Evolutionary conservation across 2,888 invertebrate genomes (phyloP).

Genomic region (Hoplodrina blanda): DNA sequence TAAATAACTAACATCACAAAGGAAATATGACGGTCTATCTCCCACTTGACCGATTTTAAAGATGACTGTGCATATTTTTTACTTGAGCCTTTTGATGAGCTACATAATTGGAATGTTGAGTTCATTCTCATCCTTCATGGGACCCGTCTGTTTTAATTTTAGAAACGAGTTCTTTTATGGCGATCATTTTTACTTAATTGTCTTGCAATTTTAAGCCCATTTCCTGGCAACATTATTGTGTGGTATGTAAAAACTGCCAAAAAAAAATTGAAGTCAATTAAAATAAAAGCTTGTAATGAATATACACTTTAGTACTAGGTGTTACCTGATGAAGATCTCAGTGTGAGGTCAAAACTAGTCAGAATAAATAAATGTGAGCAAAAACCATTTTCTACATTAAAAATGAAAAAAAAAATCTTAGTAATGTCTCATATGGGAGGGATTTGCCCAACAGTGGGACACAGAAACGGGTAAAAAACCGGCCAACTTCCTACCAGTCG

Average conservation of each 20-base stretch:
- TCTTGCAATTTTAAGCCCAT: background rate
- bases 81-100: conserved; percentile 42
- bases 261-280: background rate
- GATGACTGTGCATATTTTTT: conserved; percentile 61
- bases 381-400: too few relatives aligned
- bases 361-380: too few relatives aligned
- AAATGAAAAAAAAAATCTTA: too few relatives aligned
- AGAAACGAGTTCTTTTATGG: conserved; percentile 17
- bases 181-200: background rate
- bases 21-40: background rate
- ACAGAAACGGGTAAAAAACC: too few relatives aligned
- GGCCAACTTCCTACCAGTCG: too few relatives aligned
- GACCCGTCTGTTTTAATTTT: conserved; percentile 46
- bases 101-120: conserved; percentile 53
- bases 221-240: background rate
- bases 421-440: too few relatives aligned
- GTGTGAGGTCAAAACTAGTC: too few relatives aligned
- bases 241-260: background rate
- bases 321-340: too few relatives aligned
- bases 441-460: too few relatives aligned
- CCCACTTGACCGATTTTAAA: conserved; percentile 44
- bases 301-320: too few relatives aligned
- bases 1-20: conserved; percentile 3
- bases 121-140: conserved; percentile 49
- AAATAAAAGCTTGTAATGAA: too few relatives aligned